These are phyloP conservation scores for Leptinotarsa defecta DNA, from an alignment of 1,140 invertebrate genomes.

Conservation along the genomic window DNA sequence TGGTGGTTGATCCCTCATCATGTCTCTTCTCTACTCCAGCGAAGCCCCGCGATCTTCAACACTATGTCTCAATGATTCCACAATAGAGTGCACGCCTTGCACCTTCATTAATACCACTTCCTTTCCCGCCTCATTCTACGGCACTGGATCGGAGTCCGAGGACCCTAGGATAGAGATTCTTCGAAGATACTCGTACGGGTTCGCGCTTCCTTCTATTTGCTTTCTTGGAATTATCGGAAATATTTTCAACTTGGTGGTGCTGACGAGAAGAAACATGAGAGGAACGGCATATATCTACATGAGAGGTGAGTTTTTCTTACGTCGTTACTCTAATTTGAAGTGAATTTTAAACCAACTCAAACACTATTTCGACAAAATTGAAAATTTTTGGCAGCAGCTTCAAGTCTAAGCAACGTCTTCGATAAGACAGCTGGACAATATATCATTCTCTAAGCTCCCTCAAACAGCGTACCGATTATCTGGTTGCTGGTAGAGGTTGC, in stretches of 20 bases:
- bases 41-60: slow-evolving; percentile 45
- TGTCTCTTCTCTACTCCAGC: slow-evolving; percentile 53
- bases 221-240: slow-evolving; percentile 74
- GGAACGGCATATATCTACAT: slow-evolving; percentile 80
- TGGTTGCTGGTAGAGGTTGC: no score
- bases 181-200: slow-evolving; percentile 71
- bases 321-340: no score
- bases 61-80: slow-evolving; percentile 49
- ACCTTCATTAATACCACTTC: slow-evolving; percentile 46
- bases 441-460: no score
- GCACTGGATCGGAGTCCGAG: slow-evolving; percentile 51
- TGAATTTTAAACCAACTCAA: no score
- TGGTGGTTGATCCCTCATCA: slow-evolving; percentile 24
- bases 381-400: no score
- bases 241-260: slow-evolving; percentile 72
- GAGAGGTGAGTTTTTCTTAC: slow-evolving; percentile 63
- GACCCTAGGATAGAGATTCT: slow-evolving; percentile 65
- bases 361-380: no score
- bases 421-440: no score
- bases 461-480: no score
- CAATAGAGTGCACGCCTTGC: slow-evolving; percentile 48
- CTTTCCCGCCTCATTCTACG: slow-evolving; percentile 36
- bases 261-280: slow-evolving; percentile 74
- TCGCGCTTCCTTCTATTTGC: slow-evolving; percentile 72
- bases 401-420: no score